Base-by-base conservation (phyloP, 2,888 invertebrate species). In the Brachyopa scutellaris region DNA sequence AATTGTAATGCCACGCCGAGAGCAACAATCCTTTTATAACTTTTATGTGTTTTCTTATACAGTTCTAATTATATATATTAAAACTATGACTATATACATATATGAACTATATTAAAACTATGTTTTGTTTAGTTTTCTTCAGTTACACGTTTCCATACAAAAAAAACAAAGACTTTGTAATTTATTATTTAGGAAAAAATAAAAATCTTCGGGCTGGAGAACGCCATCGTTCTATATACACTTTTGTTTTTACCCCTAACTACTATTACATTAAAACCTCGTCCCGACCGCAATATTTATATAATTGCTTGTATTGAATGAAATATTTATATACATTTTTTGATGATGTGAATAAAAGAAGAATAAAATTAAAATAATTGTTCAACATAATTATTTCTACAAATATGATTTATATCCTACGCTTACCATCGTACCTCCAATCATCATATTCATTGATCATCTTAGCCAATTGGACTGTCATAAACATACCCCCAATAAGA, bases 311-410 rank as follows among this genome's bases (percentile, higher is more conserved):
- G 77, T 82, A 82, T 77, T 82, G 82, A 82, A 82, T 82, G 70
- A 53, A 72, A 82, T 69, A 80, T 77, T 82, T 77, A 72, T 82
- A 82, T 82, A 82, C 82, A 82, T 82, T 82, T 82, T 82, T 82
- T 70, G 77, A 77, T 70, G 77, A 82, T 77, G 77, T 82, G 82
- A 82, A 82, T 82, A 82, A 64, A 57, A 76, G 17, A 67, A 53
- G 29, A 66, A 70, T 36, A 17, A 33, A 55, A 33, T 29, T 47
- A 64, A 70, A 51, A 29, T 51, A 53, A 47, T 72, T n/a, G n/a
- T n/a, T n/a, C n/a, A n/a, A n/a, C n/a, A n/a, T n/a, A n/a, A n/a
- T n/a, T n/a, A n/a, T n/a, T n/a, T n/a, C n/a, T n/a, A n/a, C n/a
- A n/a, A n/a, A n/a, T n/a, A n/a, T n/a, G n/a, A n/a, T n/a, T n/a